phyloP scores from a whole-genome alignment of 2,888 invertebrate genomes.

The Tillus elongatus region DNA sequence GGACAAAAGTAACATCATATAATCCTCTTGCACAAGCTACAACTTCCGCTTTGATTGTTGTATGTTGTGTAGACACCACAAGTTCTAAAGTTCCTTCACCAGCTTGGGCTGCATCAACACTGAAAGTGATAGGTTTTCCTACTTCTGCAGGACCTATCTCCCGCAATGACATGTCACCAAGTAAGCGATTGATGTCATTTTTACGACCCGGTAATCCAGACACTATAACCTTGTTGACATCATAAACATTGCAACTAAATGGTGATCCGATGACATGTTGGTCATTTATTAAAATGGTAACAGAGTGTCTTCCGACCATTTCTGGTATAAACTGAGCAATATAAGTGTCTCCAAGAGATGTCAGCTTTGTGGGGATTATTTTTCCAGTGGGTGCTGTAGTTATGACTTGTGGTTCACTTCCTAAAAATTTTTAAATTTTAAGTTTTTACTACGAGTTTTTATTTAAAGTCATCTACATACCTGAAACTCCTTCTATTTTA shows the following conservation, averaged over 20 bases:
- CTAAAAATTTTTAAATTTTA: constrained; percentile 29
- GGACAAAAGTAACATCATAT: constrained; percentile 87
- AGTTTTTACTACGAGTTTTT: not conserved
- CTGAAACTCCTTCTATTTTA: constrained; percentile 48
- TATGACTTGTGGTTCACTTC: constrained; percentile 59
- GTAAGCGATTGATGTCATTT: constrained; percentile 29
- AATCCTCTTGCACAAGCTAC: constrained; percentile 83
- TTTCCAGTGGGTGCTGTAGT: constrained; percentile 79
- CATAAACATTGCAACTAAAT: constrained; percentile 89
- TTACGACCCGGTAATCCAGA: constrained; percentile 48
- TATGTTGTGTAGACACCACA: constrained; percentile 82
- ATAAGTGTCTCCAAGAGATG: constrained; percentile 58
- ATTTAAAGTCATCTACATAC: constrained; percentile 20
- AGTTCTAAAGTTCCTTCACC: constrained; percentile 89
- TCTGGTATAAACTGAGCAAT: constrained; percentile 73
- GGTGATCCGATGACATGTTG: constrained; percentile 85
- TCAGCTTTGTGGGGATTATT: constrained; percentile 63
- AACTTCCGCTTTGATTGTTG: constrained; percentile 76
- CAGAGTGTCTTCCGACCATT: constrained; percentile 79
- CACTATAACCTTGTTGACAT: constrained; percentile 72
- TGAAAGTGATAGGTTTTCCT: constrained; percentile 82
- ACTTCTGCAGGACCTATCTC: constrained; percentile 50
- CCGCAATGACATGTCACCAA: constrained; percentile 39
- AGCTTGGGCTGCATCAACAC: constrained; percentile 90
- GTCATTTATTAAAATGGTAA: constrained; percentile 73